Percentiles rank a stretch among this genome's conserved stretches.
These are phyloP conservation scores for Ectemnius continuus DNA, from an alignment of 2,888 invertebrate species.

Conservation along the genomic window DNA sequence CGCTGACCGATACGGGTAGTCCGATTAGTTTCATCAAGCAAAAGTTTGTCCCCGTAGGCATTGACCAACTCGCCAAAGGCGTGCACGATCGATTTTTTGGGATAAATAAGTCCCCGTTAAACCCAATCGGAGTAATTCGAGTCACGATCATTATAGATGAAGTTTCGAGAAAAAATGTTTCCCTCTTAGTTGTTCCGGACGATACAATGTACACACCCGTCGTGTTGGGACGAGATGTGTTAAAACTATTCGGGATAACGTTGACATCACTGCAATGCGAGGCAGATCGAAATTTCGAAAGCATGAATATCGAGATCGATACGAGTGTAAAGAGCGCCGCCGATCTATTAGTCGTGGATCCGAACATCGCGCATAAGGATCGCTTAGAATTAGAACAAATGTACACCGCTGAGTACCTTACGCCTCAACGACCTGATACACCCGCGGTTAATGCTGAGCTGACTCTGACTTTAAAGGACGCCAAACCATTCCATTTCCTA, in stretches of 20 bases:
- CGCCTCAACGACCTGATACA: not conserved
- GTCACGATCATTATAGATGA: not conserved
- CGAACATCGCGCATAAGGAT: not conserved
- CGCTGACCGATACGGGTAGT: too few species aligned
- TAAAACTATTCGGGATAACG: not conserved
- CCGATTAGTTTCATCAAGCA: too few species aligned
- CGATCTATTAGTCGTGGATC: not conserved
- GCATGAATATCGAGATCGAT: constrained; percentile 1
- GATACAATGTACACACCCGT: constrained; percentile 3
- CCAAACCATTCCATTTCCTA: constrained; percentile 3
- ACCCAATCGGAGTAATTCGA: not conserved
- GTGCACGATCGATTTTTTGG: too few species aligned
- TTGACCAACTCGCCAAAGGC: too few species aligned
- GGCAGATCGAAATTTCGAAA: not conserved
- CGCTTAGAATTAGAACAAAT: not conserved
- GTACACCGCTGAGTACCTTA: not conserved
- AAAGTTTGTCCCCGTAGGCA: too few species aligned
- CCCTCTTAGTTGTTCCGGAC: not conserved
- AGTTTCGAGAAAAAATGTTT: constrained; percentile 20
- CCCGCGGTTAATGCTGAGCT: not conserved
- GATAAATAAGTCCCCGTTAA: too few species aligned
- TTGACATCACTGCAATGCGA: not conserved
- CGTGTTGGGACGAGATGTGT: not conserved
- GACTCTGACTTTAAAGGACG: not conserved
- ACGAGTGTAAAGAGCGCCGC: too few species aligned